Base-by-base conservation (phyloP, 2,113 vertebrate species). In the Amphiprion ocellaris region DNA sequence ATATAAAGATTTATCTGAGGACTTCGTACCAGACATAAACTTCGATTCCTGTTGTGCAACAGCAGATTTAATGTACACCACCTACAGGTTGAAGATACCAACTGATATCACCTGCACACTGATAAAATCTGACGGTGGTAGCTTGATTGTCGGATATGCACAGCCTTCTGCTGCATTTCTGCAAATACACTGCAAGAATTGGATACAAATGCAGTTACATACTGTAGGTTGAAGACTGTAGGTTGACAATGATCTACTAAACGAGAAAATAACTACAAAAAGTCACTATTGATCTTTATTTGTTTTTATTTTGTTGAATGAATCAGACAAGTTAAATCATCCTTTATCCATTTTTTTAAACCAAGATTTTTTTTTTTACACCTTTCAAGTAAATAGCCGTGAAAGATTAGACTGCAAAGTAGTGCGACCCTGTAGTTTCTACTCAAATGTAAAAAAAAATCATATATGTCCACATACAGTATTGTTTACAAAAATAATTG, bases 401-500 rank as follows among this genome's bases (percentile, higher is more conserved):
- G 70, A 82, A 89, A 86, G 77, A 64, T 70, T 63, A 62, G 83
- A 89, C 86, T 79, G 80, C 88, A 82, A 90, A 82, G 66, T 7
- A 77, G 77, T 69, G 81, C 56, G 9, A 64, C 74, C 69, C 63
- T 76, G 59, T 76, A 58, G 39, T 84, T 64, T 83, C 50, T 30
- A 49, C 60, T 68, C 12, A 9, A 71, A 82, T 72, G 28, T 80
- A n/a, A 49, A 69, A 52, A 69, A 63, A 50, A 64, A 59, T 2
- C 19, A 67, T 21, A 41, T 59, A 77, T 67, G 47, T 83, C 55
- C 62, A 90, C 65, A 63, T 59, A 89, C 67, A 44, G 50, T 85
- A 78, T 72, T 81, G 78, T 58, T 93, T 94, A 95, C 77, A 94
- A 94, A 95, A 94, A 94, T 94, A 94, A 91, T 87, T 90, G 82